Conservation (phyloP, 1,140 invertebrate species). For the Rhagoletis zephyria region DNA sequence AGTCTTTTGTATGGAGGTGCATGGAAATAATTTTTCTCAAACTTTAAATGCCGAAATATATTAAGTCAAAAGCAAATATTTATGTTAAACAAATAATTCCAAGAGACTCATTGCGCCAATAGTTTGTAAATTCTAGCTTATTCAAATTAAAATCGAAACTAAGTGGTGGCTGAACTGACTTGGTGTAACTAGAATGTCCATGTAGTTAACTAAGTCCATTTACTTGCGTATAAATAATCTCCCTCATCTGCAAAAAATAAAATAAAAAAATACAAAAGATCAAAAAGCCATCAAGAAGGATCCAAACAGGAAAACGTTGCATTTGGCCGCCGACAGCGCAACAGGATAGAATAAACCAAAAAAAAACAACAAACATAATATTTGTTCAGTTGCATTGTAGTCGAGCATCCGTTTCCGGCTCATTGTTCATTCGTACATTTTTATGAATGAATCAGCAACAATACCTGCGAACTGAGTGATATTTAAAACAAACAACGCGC, state of each 20-base stretch:
- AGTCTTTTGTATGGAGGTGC: background rate
- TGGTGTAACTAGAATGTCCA: too few relatives aligned
- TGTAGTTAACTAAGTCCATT: background rate
- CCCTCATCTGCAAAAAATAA: background rate
- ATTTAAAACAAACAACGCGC: background rate
- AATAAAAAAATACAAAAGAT: background rate
- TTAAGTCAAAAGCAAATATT: too few relatives aligned
- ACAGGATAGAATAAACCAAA: background rate
- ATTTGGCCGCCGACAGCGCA: too few relatives aligned
- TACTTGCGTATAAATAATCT: background rate
- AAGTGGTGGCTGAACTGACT: too few relatives aligned
- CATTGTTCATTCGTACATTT: background rate
- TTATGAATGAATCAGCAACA: constrained; percentile 44
- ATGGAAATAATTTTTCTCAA: too few relatives aligned
- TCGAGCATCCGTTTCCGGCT: constrained; percentile 33
- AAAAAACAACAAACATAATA: background rate
- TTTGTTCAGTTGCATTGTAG: constrained; percentile 48
- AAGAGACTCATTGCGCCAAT: too few relatives aligned
- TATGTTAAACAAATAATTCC: too few relatives aligned
- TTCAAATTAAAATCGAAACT: too few relatives aligned
- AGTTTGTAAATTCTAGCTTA: too few relatives aligned
- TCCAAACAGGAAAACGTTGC: background rate
- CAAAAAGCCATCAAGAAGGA: too few relatives aligned
- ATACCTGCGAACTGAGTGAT: background rate
- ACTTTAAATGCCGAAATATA: too few relatives aligned